phyloP scores from a whole-genome alignment of 2,888 invertebrate genomes.

The Apotomis capreana region DNA sequence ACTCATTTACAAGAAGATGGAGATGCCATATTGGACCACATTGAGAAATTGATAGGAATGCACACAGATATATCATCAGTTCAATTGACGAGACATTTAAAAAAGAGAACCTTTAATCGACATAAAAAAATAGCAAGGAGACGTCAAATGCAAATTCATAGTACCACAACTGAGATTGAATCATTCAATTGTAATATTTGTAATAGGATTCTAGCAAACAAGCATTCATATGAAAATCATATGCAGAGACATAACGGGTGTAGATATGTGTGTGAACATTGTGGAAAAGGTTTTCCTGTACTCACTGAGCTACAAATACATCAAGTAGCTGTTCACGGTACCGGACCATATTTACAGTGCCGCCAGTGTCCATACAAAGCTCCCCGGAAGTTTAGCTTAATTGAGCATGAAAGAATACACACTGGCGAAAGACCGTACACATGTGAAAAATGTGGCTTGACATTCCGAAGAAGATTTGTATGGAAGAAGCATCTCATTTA shows the following conservation, averaged over 20 bases:
- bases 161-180: constrained; percentile 42
- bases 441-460: constrained; percentile 74
- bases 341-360: constrained; percentile 65
- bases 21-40: constrained; percentile 34
- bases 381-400: constrained; percentile 59
- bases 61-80: constrained; percentile 24
- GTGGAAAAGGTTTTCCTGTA: constrained; percentile 68
- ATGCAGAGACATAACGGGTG: constrained; percentile 70
- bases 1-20: constrained; percentile 27
- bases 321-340: constrained; percentile 63
- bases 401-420: constrained; percentile 70
- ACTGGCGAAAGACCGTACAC: constrained; percentile 74
- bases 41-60: constrained; percentile 43
- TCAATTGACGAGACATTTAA: constrained; percentile 24
- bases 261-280: constrained; percentile 71
- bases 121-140: constrained; percentile 25
- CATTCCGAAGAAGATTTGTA: constrained; percentile 68
- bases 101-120: constrained; percentile 26
- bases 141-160: constrained; percentile 26
- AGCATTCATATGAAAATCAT: constrained; percentile 62
- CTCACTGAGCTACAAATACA: constrained; percentile 62
- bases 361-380: constrained; percentile 69
- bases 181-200: constrained; percentile 62
- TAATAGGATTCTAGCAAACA: constrained; percentile 62
- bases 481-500: constrained; percentile 73